Evolutionary conservation across 2,888 invertebrate species (phyloP).

Genomic region (Mylabris sibirica): DNA sequence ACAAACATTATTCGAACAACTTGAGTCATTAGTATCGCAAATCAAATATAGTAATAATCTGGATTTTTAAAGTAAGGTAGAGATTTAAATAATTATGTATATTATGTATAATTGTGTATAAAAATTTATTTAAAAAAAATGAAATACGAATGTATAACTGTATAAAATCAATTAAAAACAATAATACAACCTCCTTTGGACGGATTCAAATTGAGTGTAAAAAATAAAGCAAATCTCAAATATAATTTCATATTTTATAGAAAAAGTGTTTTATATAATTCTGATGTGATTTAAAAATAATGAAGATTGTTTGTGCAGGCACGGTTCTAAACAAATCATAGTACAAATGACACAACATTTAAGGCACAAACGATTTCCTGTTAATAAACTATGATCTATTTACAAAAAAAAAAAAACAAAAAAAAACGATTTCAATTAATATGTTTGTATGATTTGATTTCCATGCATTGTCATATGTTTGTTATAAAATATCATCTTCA

Average conservation of each 20-base stretch:
- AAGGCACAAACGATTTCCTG: slow-evolving; percentile 24
- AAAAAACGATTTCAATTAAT: too few relatives aligned
- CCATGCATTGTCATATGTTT: background rate
- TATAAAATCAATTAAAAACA: slow-evolving; percentile 23
- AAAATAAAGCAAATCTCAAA: slow-evolving; percentile 5
- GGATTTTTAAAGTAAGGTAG: background rate
- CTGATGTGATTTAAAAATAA: background rate
- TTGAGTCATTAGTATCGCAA: too few relatives aligned
- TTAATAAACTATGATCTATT: background rate
- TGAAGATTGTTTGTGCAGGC: slow-evolving; percentile 22
- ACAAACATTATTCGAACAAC: too few relatives aligned
- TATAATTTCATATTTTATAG: slow-evolving; percentile 15
- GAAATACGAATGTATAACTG: slow-evolving; percentile 22
- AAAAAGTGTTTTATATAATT: slow-evolving; percentile 1
- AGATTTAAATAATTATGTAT: background rate
- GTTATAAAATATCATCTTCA: background rate
- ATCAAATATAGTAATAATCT: background rate
- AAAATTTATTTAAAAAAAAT: slow-evolving; percentile 27
- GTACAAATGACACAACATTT: slow-evolving; percentile 6
- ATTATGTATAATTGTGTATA: background rate
- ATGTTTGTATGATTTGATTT: background rate
- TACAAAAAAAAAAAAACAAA: background rate
- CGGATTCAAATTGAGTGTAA: slow-evolving; percentile 20
- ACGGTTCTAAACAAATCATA: slow-evolving; percentile 16
- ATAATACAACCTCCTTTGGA: slow-evolving; percentile 31